Evolutionary conservation across 2,888 invertebrate genomes (phyloP), one percentile per base, ranked within the genome.

Genomic region (Ochropleura plecta): DNA sequence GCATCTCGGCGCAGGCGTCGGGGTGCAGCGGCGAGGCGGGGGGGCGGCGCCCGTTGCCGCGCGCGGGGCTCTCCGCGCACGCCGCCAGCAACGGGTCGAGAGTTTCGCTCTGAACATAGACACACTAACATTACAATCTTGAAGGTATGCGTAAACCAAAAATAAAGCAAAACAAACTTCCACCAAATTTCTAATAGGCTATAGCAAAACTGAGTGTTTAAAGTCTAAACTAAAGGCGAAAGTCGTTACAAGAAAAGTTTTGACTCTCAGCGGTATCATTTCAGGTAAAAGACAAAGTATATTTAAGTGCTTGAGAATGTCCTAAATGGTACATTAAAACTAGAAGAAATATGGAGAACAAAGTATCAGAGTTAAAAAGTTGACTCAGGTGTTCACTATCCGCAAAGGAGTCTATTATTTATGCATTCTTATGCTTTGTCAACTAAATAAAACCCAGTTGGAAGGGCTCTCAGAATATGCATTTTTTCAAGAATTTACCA

Each of bases 21-120:
- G 97, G 95, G 90, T 97, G 97, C 92, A 97, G 97, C 91, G 97
- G 97, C 91, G 97, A 96, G 91, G 97, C 94, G 92, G 97, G 97
- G 94, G 96, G 97, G 91, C 97, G 97, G 95, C 97, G 93, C 95
- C 97, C 95, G 94, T 96, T 95, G 93, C 93, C 95, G 94, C 96
- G 95, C 96, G 96, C 94, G 96, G 96, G 94, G 94, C 97, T 93
- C 94, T 96, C 96, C 94, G 95, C 93, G 96, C 96, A 94, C 96
- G 95, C 97, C 94, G 96, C 97, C 93, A 98, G 97, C 97, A 98
- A 98, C 97, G 98, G 98, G 97, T 98, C 98, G 97, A 98, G 98
- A 97, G 98, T 98, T 97, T 98, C 98, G 93, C 98, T 98, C 98
- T 98, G 96, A 14, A 95, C 94, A 69, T 60, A n/a, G 46, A 64